phyloP scores from a whole-genome alignment of 2,797 vertebrate genomes.

The Lophius americanus region DNA sequence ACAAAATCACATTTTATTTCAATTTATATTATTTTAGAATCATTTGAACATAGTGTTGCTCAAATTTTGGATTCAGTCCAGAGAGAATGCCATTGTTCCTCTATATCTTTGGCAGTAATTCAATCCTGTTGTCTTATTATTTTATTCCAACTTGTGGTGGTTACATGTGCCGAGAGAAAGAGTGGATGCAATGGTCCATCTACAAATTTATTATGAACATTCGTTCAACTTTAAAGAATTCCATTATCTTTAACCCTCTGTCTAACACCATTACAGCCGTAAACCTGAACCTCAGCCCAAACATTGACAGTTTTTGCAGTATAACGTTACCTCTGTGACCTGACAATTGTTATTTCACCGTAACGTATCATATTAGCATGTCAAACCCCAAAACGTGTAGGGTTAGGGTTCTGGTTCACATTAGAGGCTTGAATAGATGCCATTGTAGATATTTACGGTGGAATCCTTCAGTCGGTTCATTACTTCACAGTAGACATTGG shows the following conservation, averaged over 20 bases:
- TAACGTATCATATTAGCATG: too few relatives aligned
- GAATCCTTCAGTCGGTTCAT: conserved; percentile 8
- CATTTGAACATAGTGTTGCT: conserved; percentile 24
- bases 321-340: too few relatives aligned
- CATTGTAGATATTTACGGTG: conserved; percentile 29
- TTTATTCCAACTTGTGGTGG: conserved; percentile 16
- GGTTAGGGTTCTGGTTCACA: too few relatives aligned
- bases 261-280: too few relatives aligned
- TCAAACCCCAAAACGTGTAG: too few relatives aligned
- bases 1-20: conserved; percentile 31
- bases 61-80: conserved; percentile 27
- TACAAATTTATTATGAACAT: not conserved
- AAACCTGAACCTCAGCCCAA: too few relatives aligned
- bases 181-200: conserved; percentile 28
- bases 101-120: conserved; percentile 38
- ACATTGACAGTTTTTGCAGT: too few relatives aligned
- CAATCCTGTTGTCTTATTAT: conserved; percentile 27
- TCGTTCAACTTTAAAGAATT: too few relatives aligned
- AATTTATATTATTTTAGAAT: conserved; percentile 21
- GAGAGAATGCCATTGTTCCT: conserved; percentile 33
- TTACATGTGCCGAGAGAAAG: conserved; percentile 20
- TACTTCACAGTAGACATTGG: conserved; percentile 6
- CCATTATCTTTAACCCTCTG: too few relatives aligned
- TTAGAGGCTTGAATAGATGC: conserved; percentile 26
- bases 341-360: too few relatives aligned